These are phyloP conservation scores for Pocillopora damicornis DNA, from an alignment of 64 coral and sea anemone genomes.

Conservation along the genomic window DNA sequence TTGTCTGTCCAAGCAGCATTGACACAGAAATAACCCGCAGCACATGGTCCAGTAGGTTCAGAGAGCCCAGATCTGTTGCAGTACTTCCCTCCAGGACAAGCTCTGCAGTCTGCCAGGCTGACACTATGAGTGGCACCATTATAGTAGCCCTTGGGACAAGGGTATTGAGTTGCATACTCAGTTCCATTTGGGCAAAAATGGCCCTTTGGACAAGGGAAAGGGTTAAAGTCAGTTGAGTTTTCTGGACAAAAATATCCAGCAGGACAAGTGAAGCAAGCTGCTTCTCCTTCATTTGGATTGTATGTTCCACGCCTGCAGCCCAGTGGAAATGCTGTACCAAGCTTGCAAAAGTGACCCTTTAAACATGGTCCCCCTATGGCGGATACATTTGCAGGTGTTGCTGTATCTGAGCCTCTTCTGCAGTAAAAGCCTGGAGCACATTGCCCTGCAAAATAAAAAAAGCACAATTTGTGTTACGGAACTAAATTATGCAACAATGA, in stretches of 20 bases:
- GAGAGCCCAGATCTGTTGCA: slow-evolving; percentile 79
- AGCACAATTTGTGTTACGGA: neutral
- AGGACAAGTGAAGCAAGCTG: slow-evolving; percentile 80
- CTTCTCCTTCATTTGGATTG: slow-evolving; percentile 92
- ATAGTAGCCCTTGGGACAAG: slow-evolving; percentile 90
- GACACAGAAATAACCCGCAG: slow-evolving; percentile 84
- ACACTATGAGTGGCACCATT: slow-evolving; percentile 71
- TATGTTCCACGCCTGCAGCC: slow-evolving; percentile 84
- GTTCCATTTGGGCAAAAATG: slow-evolving; percentile 98
- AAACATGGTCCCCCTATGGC: slow-evolving; percentile 82
- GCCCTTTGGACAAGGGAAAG: slow-evolving; percentile 77
- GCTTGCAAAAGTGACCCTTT: slow-evolving; percentile 79
- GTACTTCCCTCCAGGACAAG: slow-evolving; percentile 86
- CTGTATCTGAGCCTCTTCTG: slow-evolving; percentile 78
- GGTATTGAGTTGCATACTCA: slow-evolving; percentile 58
- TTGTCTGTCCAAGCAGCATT: slow-evolving; percentile 68
- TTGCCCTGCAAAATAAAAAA: slow-evolving; percentile 39
- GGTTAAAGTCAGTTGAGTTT: slow-evolving; percentile 59
- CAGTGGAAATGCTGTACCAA: slow-evolving; percentile 78
- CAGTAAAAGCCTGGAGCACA: slow-evolving; percentile 91
- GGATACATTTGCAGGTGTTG: slow-evolving; percentile 63
- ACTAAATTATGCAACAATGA: too few relatives aligned
- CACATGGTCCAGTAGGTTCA: slow-evolving; percentile 77
- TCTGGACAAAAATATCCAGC: slow-evolving; percentile 90
- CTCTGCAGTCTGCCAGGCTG: slow-evolving; percentile 62